Percentiles rank a stretch among this genome's conserved stretches.
Conservation (phyloP, 2,888 invertebrate genomes). For the Eumacrocentrus americanus region DNA sequence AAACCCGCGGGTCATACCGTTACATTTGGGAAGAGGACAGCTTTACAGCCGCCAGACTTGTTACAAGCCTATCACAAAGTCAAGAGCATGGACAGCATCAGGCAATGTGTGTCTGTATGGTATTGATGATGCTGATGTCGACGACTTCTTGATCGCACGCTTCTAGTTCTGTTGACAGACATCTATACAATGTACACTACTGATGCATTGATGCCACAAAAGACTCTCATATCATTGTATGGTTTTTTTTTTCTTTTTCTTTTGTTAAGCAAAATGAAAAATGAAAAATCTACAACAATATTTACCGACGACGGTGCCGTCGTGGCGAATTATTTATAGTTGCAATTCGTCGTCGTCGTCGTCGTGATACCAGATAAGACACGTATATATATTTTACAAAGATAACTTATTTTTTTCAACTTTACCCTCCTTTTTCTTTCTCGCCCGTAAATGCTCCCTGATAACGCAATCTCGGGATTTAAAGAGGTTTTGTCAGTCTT, state of each 20-base stretch:
- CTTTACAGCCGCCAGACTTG: background rate
- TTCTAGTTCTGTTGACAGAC: background rate
- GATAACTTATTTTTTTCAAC: background rate
- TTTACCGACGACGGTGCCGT: conserved; percentile 10
- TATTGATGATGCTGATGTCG: background rate
- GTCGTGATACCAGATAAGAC: background rate
- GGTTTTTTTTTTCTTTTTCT: background rate
- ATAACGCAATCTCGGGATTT: background rate
- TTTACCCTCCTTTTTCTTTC: background rate
- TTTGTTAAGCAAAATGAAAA: no score
- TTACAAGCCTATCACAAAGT: background rate
- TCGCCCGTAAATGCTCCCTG: background rate
- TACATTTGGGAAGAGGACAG: background rate
- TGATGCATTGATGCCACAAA: background rate
- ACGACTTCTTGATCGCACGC: background rate
- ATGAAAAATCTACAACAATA: conserved; percentile 15
- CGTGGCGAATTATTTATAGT: conserved; percentile 20
- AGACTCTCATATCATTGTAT: no score
- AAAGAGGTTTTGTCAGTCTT: background rate
- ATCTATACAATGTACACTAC: background rate
- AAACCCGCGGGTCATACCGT: background rate
- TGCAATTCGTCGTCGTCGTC: conserved; percentile 9
- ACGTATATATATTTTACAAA: background rate
- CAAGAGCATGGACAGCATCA: background rate
- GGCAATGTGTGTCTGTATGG: background rate